Conservation (phyloP, 2,888 invertebrate species). For the Brachyptera risi region DNA sequence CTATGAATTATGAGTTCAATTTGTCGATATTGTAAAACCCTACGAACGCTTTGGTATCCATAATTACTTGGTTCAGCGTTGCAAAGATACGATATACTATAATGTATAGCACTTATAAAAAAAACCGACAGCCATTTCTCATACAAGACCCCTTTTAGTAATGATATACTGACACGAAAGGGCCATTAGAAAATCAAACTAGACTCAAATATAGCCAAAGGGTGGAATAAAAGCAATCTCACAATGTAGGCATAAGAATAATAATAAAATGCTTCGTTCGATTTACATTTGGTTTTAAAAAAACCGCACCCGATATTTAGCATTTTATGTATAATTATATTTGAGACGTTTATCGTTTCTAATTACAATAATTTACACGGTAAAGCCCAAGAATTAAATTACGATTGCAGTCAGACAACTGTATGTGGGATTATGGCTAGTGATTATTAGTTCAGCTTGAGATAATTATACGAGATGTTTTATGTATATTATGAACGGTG, state of each 20-base stretch:
- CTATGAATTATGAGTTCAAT: conserved; percentile 20
- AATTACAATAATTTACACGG: conserved; percentile 16
- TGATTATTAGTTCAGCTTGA: conserved; percentile 4
- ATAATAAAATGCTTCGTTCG: conserved; percentile 10
- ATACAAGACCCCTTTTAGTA: conserved; percentile 19
- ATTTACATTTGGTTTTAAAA: neutral
- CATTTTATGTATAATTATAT: conserved; percentile 16
- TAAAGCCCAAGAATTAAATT: conserved; percentile 12
- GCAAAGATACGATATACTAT: conserved; percentile 2
- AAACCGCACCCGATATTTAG: conserved; percentile 16
- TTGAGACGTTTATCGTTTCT: conserved; percentile 12
- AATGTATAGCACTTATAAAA: conserved; percentile 15
- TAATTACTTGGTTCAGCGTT: conserved; percentile 13
- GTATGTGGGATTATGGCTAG: neutral
- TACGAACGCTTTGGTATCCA: conserved; percentile 15
- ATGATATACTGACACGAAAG: conserved; percentile 24
- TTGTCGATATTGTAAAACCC: conserved; percentile 20
- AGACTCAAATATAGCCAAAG: conserved; percentile 10
- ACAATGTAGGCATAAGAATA: conserved; percentile 8
- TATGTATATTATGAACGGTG: neutral
- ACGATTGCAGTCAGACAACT: conserved; percentile 6
- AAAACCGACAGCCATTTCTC: conserved; percentile 17
- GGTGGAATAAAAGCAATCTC: conserved; percentile 4
- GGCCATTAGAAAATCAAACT: conserved; percentile 22
- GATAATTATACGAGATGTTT: conserved; percentile 6